Base-by-base conservation (phyloP, 2,888 invertebrate species). In the Drosophila mimica region DNA sequence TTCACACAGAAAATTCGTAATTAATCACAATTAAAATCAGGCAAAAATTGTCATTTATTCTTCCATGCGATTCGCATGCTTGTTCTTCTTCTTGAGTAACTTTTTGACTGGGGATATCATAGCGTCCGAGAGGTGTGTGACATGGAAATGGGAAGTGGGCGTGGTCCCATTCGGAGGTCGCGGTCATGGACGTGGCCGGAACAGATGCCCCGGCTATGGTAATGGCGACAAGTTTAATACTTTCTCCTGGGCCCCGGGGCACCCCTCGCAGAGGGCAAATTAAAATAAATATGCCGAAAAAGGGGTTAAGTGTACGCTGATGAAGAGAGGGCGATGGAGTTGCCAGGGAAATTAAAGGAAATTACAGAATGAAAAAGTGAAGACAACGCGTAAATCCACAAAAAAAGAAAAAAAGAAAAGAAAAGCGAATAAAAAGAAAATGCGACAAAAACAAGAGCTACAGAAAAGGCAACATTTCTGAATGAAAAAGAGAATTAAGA, bases 11-110 rank as follows among this genome's bases (percentile, higher is more conserved):
- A 81, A 74, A 60, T 66, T 59, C 59, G 74, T 74, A 81, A 79
- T 79, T 81, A 81, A 81, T 79, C 79, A 79, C 79, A 79, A 79
- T 79, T 79, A 81, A 77, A 79, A 76, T 28, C 36, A 68, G 81
- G 59, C 65, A 51, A 69, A 76, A 69, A 68, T 76, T 65, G 40
- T n/a, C 20, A 60, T 46, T 52, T 31, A 36, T 38, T 28, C 38
- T 20, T 11, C 4, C 15, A 5, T 33, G 25, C 31, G n/a, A 4
- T 25, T 28, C 11, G 20, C 30, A 20, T 5, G 30, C 20, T 4
- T 34, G 33, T 30, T 33, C 70, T 36, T 65, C 9, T 20, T 20
- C 30, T 40, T 63, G 3, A 9, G 33, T 13, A 53, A 46, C 36
- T 31, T 64, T 66, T 66, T 65, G 52, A 33, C 66, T 46, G n/a